Base-by-base conservation (phyloP, 2,888 invertebrate species). In the Notocelia uddmanniana region DNA sequence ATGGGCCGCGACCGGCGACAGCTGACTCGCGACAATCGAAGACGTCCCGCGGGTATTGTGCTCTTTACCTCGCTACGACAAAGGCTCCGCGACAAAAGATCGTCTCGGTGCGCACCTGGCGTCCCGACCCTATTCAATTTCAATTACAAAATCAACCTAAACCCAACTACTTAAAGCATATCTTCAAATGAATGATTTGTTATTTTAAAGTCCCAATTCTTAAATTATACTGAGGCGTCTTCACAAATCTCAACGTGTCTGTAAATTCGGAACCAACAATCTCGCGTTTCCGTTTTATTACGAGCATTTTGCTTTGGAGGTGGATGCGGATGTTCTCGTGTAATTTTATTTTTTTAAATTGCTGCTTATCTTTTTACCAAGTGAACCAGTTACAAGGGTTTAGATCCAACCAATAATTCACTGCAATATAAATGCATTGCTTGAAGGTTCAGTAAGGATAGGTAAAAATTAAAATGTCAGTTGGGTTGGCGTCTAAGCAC, bases 41-140 rank as follows among this genome's bases (percentile, higher is more conserved):
- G 93, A 93, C 91, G 92, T 91, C 90, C 89, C 90, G 91, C 85
- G 84, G 88, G 85, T 82, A 89, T 93, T 93, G 92, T 92, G 82
- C 80, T 83, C 85, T 86, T n/a, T 84, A 86, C 83, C 75, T 76
- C 78, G 76, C 80, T 74, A 73, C 77, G 79, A 81, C 81, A 84
- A 83, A 80, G 75, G 79, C 81, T 78, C 83, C 80, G 82, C 80
- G 81, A 86, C 89, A 90, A 90, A 89, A 85, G 86, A 81, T 82
- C 89, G 92, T 88, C 91, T 89, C 87, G 85, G 78, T 80, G 83
- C 85, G 89, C 93, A 93, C 93, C 93, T 93, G 93, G 93, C 87
- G 82, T 59, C 80, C 74, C 79, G 81, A 87, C 91, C 90, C 85
- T 88, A 87, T 86, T 89, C 89, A 85, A 88, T 86, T 3, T 26